Evolutionary conservation across 2,797 vertebrate species (phyloP).

Genomic region (Xiphorhynchus erythropygius): DNA sequence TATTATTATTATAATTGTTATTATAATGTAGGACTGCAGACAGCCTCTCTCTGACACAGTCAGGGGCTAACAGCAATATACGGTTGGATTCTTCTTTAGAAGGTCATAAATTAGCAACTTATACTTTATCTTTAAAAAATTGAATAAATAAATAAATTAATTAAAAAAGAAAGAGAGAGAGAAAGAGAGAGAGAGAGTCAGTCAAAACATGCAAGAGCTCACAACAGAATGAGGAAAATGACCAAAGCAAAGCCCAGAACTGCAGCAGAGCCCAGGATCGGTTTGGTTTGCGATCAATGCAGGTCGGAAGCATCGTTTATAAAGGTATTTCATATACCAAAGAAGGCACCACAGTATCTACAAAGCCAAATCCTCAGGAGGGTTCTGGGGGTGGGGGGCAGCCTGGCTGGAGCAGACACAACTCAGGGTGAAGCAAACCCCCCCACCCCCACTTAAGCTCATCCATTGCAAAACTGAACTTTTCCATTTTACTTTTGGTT

Average conservation of each 20-base stretch:
- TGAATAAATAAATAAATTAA: constrained; percentile 48
- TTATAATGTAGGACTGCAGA: not conserved
- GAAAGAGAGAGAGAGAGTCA: not conserved
- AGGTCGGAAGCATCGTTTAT: constrained; percentile 60
- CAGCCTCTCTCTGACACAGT: constrained; percentile 49
- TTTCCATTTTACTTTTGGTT: not conserved
- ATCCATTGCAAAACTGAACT: not conserved
- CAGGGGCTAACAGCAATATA: constrained; percentile 39
- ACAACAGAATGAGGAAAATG: constrained; percentile 17
- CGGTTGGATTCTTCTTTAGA: constrained; percentile 3
- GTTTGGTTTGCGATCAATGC: constrained; percentile 56
- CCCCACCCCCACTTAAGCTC: not conserved
- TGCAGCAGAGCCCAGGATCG: constrained; percentile 40
- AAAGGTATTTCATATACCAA: constrained; percentile 68
- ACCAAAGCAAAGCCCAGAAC: constrained; percentile 38
- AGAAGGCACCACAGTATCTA: constrained; percentile 92
- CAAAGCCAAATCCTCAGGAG: constrained; percentile 58
- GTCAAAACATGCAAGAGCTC: constrained; percentile 38
- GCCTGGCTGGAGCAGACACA: not conserved
- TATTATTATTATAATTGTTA: constrained; percentile 9
- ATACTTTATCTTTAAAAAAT: constrained; percentile 26
- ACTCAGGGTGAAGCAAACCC: not conserved
- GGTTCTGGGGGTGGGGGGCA: not conserved
- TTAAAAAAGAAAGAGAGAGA: not conserved
- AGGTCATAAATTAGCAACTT: constrained; percentile 66